These are phyloP conservation scores for Eucera pruinosa DNA, from an alignment of 2,888 invertebrate genomes.

Conservation along the genomic window DNA sequence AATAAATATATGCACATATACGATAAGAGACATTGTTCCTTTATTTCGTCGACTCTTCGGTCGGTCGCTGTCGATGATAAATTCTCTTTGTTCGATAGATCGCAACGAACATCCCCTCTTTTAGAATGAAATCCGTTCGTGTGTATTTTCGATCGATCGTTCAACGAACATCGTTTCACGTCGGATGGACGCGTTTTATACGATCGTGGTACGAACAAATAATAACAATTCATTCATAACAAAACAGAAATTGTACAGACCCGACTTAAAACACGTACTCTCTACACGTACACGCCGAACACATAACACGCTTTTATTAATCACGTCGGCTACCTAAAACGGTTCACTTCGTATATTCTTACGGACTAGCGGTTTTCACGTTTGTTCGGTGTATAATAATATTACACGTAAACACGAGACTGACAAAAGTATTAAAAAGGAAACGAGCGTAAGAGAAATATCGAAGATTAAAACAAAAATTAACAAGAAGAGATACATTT, in stretches of 20 bases:
- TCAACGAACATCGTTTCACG: slow-evolving; percentile 26
- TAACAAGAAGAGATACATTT: slow-evolving; percentile 8
- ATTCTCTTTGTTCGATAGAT: slow-evolving; percentile 2
- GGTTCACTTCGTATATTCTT: background rate
- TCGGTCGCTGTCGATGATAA: background rate
- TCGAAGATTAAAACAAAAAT: background rate
- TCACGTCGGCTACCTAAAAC: background rate
- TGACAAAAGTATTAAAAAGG: background rate
- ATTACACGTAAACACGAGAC: background rate
- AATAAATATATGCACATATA: slow-evolving; percentile 57
- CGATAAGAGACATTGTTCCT: slow-evolving; percentile 38
- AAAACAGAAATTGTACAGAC: slow-evolving; percentile 66
- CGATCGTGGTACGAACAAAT: slow-evolving; percentile 65
- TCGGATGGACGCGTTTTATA: slow-evolving; percentile 1
- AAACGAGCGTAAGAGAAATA: background rate
- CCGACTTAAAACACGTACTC: slow-evolving; percentile 35
- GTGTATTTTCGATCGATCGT: slow-evolving; percentile 27
- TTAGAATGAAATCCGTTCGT: slow-evolving; percentile 21
- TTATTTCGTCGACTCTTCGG: background rate
- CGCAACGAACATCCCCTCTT: slow-evolving; percentile 4
- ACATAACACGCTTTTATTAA: background rate
- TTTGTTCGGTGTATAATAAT: background rate
- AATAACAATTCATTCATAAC: slow-evolving; percentile 74
- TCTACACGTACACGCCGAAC: slow-evolving; percentile 21
- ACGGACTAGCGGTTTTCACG: background rate